Conservation (phyloP, 2,113 vertebrate genomes). For the Chlorodrepanis virens region DNA sequence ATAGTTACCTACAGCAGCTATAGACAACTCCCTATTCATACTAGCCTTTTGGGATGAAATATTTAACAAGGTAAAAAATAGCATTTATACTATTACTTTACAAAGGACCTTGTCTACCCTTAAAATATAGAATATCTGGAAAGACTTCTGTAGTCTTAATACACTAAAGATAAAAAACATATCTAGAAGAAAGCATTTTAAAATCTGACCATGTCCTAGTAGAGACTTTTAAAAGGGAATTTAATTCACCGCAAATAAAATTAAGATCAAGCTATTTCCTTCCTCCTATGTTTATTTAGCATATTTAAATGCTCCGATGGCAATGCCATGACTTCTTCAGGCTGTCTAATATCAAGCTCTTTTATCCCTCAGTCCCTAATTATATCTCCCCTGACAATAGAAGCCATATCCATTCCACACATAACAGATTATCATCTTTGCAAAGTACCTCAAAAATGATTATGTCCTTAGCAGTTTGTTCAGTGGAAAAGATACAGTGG, state of each 20-base stretch:
- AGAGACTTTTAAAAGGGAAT: not conserved
- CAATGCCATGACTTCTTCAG: not conserved
- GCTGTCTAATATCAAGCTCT: not conserved
- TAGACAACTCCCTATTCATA: not conserved
- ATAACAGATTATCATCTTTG: not conserved
- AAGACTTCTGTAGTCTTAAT: not conserved
- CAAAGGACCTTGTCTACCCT: not conserved
- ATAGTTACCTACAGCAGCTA: not conserved
- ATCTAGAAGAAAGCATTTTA: not conserved
- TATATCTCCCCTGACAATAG: not conserved
- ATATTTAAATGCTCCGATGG: not conserved
- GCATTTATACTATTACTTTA: not conserved
- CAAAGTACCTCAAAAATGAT: not conserved
- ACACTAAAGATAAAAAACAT: not conserved
- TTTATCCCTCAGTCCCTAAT: not conserved
- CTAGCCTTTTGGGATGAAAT: not conserved
- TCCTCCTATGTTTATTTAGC: not conserved
- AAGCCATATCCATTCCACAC: not conserved
- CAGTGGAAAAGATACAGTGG: not conserved
- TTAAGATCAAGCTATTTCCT: not conserved
- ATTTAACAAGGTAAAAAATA: not conserved
- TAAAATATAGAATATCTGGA: not conserved
- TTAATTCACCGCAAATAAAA: not conserved
- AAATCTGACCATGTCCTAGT: not conserved
- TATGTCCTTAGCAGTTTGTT: not conserved